Percentiles rank a stretch among this genome's conserved stretches.
These are phyloP conservation scores for Ranitomeya imitator DNA, from an alignment of 2,113 vertebrate species.

Conservation along the genomic window DNA sequence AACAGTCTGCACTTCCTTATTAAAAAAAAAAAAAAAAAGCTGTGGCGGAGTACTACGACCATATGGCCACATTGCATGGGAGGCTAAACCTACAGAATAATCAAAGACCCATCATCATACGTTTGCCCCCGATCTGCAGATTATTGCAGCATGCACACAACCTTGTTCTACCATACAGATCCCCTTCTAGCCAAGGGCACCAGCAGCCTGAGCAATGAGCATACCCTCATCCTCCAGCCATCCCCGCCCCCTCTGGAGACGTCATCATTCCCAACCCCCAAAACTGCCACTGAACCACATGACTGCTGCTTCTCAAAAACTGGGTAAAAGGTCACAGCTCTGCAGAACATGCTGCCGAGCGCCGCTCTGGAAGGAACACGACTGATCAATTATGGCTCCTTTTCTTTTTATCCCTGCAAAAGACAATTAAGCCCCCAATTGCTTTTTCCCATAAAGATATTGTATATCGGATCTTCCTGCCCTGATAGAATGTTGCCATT, in stretches of 20 bases:
- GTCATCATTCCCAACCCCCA: constrained; percentile 53
- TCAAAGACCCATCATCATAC: too few relatives aligned
- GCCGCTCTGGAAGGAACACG: constrained; percentile 4
- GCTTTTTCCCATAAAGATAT: not conserved
- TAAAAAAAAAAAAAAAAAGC: too few relatives aligned
- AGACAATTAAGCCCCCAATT: not conserved
- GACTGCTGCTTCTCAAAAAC: constrained; percentile 46
- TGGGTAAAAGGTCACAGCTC: constrained; percentile 55
- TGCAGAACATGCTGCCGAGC: constrained; percentile 28
- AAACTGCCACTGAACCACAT: constrained; percentile 31
- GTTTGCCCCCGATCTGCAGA: not conserved
- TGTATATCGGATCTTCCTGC: not conserved
- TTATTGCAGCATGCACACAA: not conserved
- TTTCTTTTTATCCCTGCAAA: not conserved
- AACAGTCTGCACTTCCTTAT: not conserved
- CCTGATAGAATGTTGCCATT: not conserved
- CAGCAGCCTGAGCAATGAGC: not conserved
- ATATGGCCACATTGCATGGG: not conserved
- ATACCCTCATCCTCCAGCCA: not conserved
- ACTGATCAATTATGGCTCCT: not conserved
- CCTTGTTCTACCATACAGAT: not conserved
- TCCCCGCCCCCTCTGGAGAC: not conserved
- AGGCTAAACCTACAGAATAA: not conserved
- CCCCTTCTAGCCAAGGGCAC: constrained; percentile 27
- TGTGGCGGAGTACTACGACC: not conserved